Conservation (phyloP, 2,888 invertebrate genomes). For the Sussaba pulchella region DNA sequence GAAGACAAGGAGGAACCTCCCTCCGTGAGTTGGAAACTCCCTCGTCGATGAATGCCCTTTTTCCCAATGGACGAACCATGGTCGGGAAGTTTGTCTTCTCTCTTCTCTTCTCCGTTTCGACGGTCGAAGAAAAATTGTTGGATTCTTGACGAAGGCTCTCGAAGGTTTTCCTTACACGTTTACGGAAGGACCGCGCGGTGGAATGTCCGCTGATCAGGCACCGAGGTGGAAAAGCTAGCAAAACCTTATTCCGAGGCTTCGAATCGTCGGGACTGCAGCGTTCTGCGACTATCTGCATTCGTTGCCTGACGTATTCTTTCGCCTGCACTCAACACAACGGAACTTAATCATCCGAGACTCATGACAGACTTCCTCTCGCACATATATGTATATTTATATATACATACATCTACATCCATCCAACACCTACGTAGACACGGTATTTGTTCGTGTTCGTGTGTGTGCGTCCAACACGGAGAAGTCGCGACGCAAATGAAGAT, state of each 20-base stretch:
- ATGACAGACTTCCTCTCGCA: conserved; percentile 17
- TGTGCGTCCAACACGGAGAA: neutral
- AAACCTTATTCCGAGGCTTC: conserved; percentile 6
- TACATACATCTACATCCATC: no score
- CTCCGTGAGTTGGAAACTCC: conserved; percentile 33
- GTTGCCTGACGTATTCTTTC: conserved; percentile 28
- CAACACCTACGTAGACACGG: no score
- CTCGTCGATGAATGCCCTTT: conserved; percentile 2
- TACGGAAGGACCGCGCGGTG: no score
- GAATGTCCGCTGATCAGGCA: no score
- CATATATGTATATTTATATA: conserved; percentile 13
- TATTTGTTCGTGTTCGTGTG: neutral
- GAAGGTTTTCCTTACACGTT: no score
- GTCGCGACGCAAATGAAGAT: conserved; percentile 17
- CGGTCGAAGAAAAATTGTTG: neutral
- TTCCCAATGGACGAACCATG: conserved; percentile 32
- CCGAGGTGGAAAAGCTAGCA: no score
- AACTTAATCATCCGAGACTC: conserved; percentile 50
- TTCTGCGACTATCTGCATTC: conserved; percentile 23
- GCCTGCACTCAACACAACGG: conserved; percentile 40
- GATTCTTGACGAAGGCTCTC: conserved; percentile 19
- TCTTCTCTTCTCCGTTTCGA: neutral
- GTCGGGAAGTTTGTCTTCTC: conserved; percentile 8
- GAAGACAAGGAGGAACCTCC: conserved; percentile 58
- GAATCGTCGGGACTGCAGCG: neutral